These are phyloP conservation scores for Stegostoma tigrinum DNA, from an alignment of 2,113 vertebrate species.

Conservation along the genomic window DNA sequence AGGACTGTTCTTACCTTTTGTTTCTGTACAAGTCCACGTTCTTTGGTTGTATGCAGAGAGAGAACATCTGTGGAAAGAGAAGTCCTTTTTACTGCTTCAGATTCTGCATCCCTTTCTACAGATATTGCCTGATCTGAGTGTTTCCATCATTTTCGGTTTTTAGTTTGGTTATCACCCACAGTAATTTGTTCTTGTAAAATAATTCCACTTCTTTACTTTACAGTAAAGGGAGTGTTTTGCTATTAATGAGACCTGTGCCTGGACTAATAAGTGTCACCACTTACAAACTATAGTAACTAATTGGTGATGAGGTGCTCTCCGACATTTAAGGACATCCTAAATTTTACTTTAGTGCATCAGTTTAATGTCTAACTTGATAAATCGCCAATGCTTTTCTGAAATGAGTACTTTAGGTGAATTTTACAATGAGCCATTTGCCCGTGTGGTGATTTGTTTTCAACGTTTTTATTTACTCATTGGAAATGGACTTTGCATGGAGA, in stretches of 20 bases:
- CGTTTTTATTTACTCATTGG: too few species aligned
- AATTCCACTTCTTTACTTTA: neutral
- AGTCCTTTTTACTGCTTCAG: neutral
- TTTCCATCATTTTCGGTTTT: neutral
- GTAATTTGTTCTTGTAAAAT: neutral
- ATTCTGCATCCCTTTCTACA: neutral
- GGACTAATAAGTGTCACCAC: neutral
- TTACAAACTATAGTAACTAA: neutral
- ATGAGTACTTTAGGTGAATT: neutral
- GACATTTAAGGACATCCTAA: neutral
- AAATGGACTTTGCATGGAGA: too few species aligned
- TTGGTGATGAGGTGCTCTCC: neutral
- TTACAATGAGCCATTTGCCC: neutral
- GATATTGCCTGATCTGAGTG: neutral
- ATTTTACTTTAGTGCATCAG: neutral
- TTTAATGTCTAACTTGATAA: neutral
- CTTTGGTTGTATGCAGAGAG: neutral
- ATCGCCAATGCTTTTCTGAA: neutral
- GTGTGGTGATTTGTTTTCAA: neutral
- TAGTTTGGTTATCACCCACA: neutral
- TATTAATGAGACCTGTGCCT: neutral
- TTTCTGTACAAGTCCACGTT: neutral
- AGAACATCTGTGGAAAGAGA: neutral
- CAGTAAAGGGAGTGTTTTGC: neutral
- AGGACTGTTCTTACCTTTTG: neutral